Evolutionary conservation across 2,888 invertebrate species (phyloP).

Genomic region (Lathronympha strigana): DNA sequence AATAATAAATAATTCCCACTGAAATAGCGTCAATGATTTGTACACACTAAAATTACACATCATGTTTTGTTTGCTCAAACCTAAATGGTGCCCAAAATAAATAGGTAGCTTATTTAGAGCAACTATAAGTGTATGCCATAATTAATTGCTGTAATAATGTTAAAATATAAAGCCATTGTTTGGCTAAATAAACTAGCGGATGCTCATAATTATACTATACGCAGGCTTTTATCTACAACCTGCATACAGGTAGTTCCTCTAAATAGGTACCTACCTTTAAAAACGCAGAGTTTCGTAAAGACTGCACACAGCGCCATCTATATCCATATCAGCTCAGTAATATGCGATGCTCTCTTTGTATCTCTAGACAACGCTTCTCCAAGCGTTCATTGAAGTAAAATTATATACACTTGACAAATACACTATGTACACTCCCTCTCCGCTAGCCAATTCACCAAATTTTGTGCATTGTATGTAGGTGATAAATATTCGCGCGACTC

Average conservation of each 20-base stretch:
- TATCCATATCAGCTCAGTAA: slow-evolving; percentile 26
- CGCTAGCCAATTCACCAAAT: slow-evolving; percentile 64
- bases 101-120: no score
- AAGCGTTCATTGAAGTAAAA: slow-evolving; percentile 58
- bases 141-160: no score
- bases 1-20: background rate
- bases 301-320: slow-evolving; percentile 33
- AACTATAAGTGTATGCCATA: no score
- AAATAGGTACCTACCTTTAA: no score
- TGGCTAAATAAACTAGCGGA: no score
- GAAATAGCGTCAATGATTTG: background rate
- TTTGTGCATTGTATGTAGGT: slow-evolving; percentile 60
- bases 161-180: no score
- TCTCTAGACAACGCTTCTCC: slow-evolving; percentile 44
- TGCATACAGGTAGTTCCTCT: no score
- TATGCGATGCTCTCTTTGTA: slow-evolving; percentile 36
- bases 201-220: no score
- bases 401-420: slow-evolving; percentile 69
- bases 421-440: slow-evolving; percentile 50
- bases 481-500: slow-evolving; percentile 62
- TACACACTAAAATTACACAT: background rate
- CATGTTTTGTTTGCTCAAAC: no score
- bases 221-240: no score
- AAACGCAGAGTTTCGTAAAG: background rate
- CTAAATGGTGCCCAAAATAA: no score